Base-by-base conservation (phyloP, 2,113 vertebrate genomes). In the Stomatorhinus ivindoensis region DNA sequence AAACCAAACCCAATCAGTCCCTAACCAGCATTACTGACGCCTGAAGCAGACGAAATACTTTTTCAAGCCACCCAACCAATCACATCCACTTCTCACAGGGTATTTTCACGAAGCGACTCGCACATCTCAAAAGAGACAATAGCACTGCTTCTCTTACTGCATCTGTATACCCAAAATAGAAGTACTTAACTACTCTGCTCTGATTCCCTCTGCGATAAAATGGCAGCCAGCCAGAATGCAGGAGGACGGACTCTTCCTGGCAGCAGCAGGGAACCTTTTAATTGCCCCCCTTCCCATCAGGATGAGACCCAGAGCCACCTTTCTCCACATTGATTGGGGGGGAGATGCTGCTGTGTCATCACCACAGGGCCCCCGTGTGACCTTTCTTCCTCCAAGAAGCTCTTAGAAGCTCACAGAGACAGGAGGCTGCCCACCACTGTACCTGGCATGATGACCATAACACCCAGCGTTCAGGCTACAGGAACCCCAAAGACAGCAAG, bases 131-230 rank as follows among this genome's bases (percentile, higher is more conserved):
- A 47, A 27, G 24, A 31, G 46, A 84, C 42, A 84, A 84, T 10
- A 11, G 42, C 53, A 51, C 48, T 50, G 48, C 21, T 27, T 86
- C 47, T 47, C 13, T 47, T 50, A 50, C 27, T 1, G 24, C n/a
- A 27, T 48, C 84, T 27, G 48, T 35, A 24, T 15, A 53, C n/a
- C 24, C 85, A 87, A 17, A 55, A 55, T 55, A 35, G 27, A 31
- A 27, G 11, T 87, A n/a, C 48, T 55, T 87, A 87, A 87, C 31
- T 31, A 87, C 50, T 27, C 42, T 51, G 21, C 48, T 83, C 87
- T 87, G 86, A 90, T 47, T n/a, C 65, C 13, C n/a, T 86, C 69
- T 48, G 69, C 17, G 31, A 82, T 53, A 47, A 39, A 88, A 80
- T 31, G 65, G 46, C 17, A 39, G 19, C 65, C 44, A 50, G 89